Evolutionary conservation across 2,888 invertebrate genomes (phyloP), one percentile per base, ranked within the genome.

Genomic region (Phyto melanocephala): DNA sequence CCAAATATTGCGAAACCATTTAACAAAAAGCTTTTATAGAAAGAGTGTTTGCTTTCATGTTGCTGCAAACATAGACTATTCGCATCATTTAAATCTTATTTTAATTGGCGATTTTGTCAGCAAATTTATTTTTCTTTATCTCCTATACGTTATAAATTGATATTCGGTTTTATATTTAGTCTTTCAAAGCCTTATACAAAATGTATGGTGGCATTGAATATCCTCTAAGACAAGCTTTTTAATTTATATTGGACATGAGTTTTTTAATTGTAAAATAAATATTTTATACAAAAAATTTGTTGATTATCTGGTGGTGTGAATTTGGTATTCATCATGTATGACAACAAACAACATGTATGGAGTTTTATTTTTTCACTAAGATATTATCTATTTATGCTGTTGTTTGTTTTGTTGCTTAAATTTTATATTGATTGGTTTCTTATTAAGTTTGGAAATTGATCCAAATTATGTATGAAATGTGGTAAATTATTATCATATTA

Each of bases 21-120:
- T 17, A 35, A 37, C 22, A 52, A 24, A 35, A 15, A 67, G 28
- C 56, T 70, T 56, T 33, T 1, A 22, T 33, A 17, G 20, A 37
- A 35, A 7, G 13, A n/a, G 1, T 37, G 52, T 45, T 11, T 45
- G 22, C 6, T n/a, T 24, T n/a, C 1, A 50, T 50, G 10, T 24
- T 70, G 20, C 24, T 22, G 58, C 58, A 28, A n/a, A n/a, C n/a
- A 70, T 45, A 35, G 33, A 56, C 45, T 70, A 17, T 56, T 10
- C 8, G 58, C 45, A 45, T 70, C 10, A 13, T 28, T 10, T 17
- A 17, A 13, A 24, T 17, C 5, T 40, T 54, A 24, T 5, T 54
- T 40, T 68, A 52, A 50, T 71, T 56, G 35, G 17, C 24, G 10
- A 50, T 50, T 52, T 72, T 3, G 37, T 1, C n/a, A 42, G 6